phyloP scores from a whole-genome alignment of 2,797 vertebrate species.

The Enteromius argenteus region DNA sequence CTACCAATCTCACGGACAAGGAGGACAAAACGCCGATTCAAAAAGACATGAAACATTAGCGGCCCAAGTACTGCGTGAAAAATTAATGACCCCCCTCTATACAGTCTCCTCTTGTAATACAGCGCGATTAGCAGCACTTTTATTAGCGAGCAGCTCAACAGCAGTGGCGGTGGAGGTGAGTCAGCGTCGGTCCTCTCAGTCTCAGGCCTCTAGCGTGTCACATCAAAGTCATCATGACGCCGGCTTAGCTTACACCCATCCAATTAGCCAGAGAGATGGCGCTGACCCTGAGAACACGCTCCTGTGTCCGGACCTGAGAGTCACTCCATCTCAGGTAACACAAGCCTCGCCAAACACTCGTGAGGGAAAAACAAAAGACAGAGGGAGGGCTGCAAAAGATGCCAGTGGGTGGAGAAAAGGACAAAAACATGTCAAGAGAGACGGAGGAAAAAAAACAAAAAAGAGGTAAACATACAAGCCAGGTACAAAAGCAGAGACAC shows the following conservation, averaged over 20 bases:
- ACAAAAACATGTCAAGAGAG: slow-evolving; percentile 63
- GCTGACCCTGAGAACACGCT: slow-evolving; percentile 82
- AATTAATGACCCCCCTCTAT: slow-evolving; percentile 84
- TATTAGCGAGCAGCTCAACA: slow-evolving; percentile 56
- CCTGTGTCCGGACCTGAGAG: slow-evolving; percentile 78
- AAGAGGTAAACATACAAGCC: slow-evolving; percentile 74
- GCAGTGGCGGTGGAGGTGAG: background rate
- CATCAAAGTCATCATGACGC: slow-evolving; percentile 87
- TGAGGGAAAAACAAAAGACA: slow-evolving; percentile 54
- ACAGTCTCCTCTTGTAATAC: slow-evolving; percentile 81
- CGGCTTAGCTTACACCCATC: slow-evolving; percentile 95
- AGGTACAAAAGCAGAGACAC: slow-evolving; percentile 82
- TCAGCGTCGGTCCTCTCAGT: slow-evolving; percentile 38
- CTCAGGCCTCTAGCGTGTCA: slow-evolving; percentile 74
- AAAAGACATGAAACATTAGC: slow-evolving; percentile 53
- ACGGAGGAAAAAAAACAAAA: slow-evolving; percentile 62
- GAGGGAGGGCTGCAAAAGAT: slow-evolving; percentile 68
- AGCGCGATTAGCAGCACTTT: slow-evolving; percentile 79
- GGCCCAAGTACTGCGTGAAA: slow-evolving; percentile 85
- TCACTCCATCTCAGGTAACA: slow-evolving; percentile 90
- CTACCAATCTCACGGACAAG: slow-evolving; percentile 33
- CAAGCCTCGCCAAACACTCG: slow-evolving; percentile 74
- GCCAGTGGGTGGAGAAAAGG: slow-evolving; percentile 76
- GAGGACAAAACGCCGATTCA: slow-evolving; percentile 44
- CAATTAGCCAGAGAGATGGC: slow-evolving; percentile 93